phyloP scores from a whole-genome alignment of 2,797 vertebrate species.

The Mus minutoides region DNA sequence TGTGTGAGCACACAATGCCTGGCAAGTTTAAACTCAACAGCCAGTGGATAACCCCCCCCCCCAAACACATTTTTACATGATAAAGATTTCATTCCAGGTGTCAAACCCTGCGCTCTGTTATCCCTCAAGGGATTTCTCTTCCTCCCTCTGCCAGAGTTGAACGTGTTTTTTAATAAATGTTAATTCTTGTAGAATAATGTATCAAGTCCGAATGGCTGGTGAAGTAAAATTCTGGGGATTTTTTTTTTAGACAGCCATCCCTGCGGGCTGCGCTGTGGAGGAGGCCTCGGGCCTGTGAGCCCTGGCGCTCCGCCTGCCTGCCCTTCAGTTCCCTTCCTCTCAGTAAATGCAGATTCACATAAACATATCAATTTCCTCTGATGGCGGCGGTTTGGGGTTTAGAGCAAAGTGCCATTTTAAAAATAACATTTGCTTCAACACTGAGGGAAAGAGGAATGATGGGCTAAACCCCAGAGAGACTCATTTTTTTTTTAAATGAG shows the following conservation, averaged over 20 bases:
- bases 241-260: background rate
- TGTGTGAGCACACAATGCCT: background rate
- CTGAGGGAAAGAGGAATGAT: slow-evolving; percentile 24
- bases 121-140: background rate
- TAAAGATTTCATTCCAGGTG: background rate
- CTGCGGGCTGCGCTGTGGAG: background rate
- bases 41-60: no score
- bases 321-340: slow-evolving; percentile 21
- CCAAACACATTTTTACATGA: background rate
- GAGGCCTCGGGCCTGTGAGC: background rate
- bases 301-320: background rate
- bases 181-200: slow-evolving; percentile 37
- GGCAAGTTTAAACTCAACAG: background rate
- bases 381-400: background rate
- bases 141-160: background rate
- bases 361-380: slow-evolving; percentile 66
- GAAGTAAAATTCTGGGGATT: background rate
- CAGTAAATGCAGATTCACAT: background rate
- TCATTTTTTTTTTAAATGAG: slow-evolving; percentile 12
- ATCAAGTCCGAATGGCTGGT: background rate
- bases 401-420: slow-evolving; percentile 28
- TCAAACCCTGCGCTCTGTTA: background rate
- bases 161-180: background rate
- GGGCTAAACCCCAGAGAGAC: slow-evolving; percentile 3
- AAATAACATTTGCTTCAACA: slow-evolving; percentile 65